phyloP scores from a whole-genome alignment of 2,113 vertebrate genomes.

The Rhinolophus sinicus region DNA sequence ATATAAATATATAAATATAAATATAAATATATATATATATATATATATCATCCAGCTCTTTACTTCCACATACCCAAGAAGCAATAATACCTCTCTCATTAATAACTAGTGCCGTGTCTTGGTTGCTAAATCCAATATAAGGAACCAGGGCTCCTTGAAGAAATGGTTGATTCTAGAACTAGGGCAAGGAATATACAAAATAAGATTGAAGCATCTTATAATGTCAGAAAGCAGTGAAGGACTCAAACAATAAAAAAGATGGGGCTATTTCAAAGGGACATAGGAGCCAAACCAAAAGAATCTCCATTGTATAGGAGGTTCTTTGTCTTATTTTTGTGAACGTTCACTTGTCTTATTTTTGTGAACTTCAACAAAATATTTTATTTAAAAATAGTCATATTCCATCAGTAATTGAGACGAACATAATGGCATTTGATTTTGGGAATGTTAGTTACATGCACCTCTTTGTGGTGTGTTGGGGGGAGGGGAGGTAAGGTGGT shows the following conservation, averaged over 20 bases:
- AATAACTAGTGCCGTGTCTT: too few species aligned
- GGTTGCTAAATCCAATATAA: neutral
- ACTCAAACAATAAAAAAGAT: too few species aligned
- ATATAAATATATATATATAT: neutral
- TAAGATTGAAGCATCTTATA: neutral
- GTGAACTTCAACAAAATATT: neutral
- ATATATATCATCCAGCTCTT: neutral
- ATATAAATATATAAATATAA: too few species aligned
- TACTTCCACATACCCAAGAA: neutral
- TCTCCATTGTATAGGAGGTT: neutral
- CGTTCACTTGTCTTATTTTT: neutral
- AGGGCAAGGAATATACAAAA: too few species aligned
- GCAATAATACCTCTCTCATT: too few species aligned
- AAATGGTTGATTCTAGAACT: neutral
- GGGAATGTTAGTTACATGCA: too few species aligned
- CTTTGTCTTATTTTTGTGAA: neutral
- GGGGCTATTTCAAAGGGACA: neutral
- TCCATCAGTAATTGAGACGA: neutral
- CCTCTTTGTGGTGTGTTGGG: neutral
- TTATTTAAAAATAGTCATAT: neutral
- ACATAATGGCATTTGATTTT: neutral
- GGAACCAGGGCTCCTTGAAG: neutral
- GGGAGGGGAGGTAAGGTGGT: rapidly evolving
- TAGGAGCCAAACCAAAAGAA: neutral
- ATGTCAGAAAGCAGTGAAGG: neutral